A percentile compares a stretch with the other conserved stretches of the same genome.
Conservation (phyloP, 2,888 invertebrate genomes). For the Gandaritis pyraliata region DNA sequence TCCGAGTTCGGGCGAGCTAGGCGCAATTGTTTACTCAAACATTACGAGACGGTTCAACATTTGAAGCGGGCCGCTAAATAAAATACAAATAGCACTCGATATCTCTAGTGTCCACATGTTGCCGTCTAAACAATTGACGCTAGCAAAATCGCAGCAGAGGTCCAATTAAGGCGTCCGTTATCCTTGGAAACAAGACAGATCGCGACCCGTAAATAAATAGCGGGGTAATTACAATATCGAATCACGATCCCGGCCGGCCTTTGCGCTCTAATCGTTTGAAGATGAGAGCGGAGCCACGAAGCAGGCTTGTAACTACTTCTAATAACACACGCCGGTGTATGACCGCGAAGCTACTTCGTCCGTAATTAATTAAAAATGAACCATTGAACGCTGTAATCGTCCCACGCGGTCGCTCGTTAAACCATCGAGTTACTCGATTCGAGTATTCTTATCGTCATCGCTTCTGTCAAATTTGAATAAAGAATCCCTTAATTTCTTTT, state of each 20-base stretch:
- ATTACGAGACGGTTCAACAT: conserved; percentile 83
- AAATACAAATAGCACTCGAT: conserved; percentile 78
- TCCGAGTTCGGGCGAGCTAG: conserved; percentile 76
- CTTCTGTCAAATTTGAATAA: conserved; percentile 80
- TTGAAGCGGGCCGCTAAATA: conserved; percentile 83
- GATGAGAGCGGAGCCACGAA: conserved; percentile 69
- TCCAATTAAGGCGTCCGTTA: conserved; percentile 79
- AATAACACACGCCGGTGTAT: conserved; percentile 59
- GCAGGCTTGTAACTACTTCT: conserved; percentile 62
- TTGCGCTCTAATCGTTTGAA: conserved; percentile 69
- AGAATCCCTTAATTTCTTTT: conserved; percentile 76
- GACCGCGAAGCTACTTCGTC: conserved; percentile 55
- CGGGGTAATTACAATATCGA: conserved; percentile 78
- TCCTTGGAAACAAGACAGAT: conserved; percentile 74
- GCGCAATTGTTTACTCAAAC: conserved; percentile 78
- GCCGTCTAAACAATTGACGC: conserved; percentile 72
- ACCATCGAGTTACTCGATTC: conserved; percentile 66
- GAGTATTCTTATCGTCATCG: conserved; percentile 77
- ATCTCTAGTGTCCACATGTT: conserved; percentile 69
- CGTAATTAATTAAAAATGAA: conserved; percentile 76
- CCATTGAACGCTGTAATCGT: conserved; percentile 69
- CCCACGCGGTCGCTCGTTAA: conserved; percentile 76
- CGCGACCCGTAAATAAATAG: conserved; percentile 74
- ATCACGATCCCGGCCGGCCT: conserved; percentile 75
- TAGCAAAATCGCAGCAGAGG: conserved; percentile 71